Percentiles rank a stretch among this genome's conserved stretches.
Conservation (phyloP, 1,140 invertebrate genomes). For the Bombus breviceps region DNA sequence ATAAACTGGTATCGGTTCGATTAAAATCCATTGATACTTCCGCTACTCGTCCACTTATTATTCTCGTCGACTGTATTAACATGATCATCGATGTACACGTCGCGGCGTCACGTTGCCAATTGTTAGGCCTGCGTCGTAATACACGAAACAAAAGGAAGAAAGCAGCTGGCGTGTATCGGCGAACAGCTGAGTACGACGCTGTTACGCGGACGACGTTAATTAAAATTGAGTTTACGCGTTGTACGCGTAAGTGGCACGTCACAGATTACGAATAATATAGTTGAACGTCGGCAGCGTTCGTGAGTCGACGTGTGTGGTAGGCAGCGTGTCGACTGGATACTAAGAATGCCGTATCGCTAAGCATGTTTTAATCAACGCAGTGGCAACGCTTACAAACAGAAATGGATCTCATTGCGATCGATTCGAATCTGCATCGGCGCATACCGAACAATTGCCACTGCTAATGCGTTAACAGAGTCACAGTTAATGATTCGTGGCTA, state of each 20-base stretch:
- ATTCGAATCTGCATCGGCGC: slow-evolving; percentile 66
- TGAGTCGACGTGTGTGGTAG: slow-evolving; percentile 14
- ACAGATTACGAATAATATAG: slow-evolving; percentile 42
- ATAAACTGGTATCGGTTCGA: too few relatives aligned
- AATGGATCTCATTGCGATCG: slow-evolving; percentile 37
- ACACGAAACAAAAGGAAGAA: slow-evolving; percentile 33
- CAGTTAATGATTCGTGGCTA: slow-evolving; percentile 68
- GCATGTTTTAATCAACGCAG: slow-evolving; percentile 67
- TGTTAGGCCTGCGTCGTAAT: slow-evolving; percentile 20
- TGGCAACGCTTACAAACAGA: slow-evolving; percentile 10
- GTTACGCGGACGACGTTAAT: slow-evolving; percentile 50
- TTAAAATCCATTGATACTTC: too few relatives aligned
- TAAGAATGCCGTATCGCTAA: slow-evolving; percentile 2
- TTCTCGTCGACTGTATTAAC: too few relatives aligned
- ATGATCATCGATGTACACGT: too few relatives aligned
- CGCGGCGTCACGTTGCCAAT: not conserved
- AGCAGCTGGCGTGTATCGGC: not conserved
- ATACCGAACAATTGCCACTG: slow-evolving; percentile 67
- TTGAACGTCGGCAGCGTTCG: slow-evolving; percentile 20
- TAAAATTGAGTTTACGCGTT: slow-evolving; percentile 51
- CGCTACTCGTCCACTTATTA: too few relatives aligned
- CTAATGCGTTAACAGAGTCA: slow-evolving; percentile 34
- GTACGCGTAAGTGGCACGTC: slow-evolving; percentile 38
- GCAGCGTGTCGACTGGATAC: not conserved
- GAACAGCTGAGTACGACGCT: not conserved